phyloP scores from a whole-genome alignment of 2,113 vertebrate genomes.

The Dasyprocta punctata region DNA sequence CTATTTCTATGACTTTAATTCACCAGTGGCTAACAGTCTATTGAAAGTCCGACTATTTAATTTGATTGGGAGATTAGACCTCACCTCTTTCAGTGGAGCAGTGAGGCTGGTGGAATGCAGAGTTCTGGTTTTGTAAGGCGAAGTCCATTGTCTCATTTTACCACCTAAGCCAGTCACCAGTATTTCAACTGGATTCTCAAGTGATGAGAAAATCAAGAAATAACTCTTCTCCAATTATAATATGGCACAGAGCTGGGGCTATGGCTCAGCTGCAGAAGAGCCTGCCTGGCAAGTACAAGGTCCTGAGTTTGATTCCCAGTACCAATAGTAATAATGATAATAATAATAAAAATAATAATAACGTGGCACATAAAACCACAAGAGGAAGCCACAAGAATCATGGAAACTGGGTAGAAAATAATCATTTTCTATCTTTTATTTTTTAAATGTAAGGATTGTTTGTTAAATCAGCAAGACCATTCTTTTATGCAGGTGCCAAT shows the following conservation, averaged over 20 bases:
- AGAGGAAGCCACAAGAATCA: neutral
- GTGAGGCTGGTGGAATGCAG: neutral
- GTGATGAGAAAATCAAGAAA: slow-evolving; percentile 9
- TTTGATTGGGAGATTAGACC: neutral
- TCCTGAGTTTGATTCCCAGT: too few species aligned
- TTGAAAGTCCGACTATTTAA: neutral
- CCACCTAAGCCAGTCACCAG: neutral
- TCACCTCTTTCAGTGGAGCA: neutral
- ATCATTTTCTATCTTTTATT: neutral
- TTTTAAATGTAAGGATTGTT: neutral
- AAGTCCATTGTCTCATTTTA: neutral
- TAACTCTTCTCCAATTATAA: neutral
- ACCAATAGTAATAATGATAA: too few species aligned
- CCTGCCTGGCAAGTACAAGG: too few species aligned
- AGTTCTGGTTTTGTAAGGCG: neutral
- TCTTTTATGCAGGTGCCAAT: neutral
- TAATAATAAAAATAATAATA: neutral
- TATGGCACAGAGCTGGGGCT: neutral
- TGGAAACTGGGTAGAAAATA: neutral
- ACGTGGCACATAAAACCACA: neutral
- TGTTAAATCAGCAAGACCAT: slow-evolving; percentile 9
- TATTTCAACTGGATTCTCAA: slow-evolving; percentile 29
- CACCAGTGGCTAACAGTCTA: neutral
- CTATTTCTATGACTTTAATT: neutral
- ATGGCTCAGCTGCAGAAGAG: too few species aligned